Evolutionary conservation across 2,797 vertebrate genomes (phyloP), one percentile per base, ranked within the genome.

Genomic region (Octomys mimax): DNA sequence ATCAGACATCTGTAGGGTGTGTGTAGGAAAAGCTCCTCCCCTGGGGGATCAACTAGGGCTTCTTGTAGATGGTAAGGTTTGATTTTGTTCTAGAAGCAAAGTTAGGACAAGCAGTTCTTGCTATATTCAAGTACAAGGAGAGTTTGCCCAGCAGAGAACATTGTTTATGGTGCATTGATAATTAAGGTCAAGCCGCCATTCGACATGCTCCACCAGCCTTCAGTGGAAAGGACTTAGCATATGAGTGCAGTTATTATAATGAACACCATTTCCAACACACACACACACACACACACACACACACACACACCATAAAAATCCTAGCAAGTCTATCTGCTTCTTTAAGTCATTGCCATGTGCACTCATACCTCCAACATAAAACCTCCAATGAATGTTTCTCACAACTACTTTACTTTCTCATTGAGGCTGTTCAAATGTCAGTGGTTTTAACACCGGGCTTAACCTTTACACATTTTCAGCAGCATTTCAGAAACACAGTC

Each of bases 391-490:
- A 97, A 95, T 95, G 80, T 89, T 87, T 97, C 96, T 93, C 26
- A 36, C 95, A 88, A 97, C 97, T 95, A 93, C 91, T 96, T 97
- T 92, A 86, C 95, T 97, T 98, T 97, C 97, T 96, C 85, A 85
- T 96, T 73, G 97, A 71, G 92, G 92, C 96, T 98, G 94, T 98
- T 98, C 98, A 98, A 98, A 98, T 98, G 97, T 98, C 98, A 98
- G 78, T 95, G 97, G 94, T 98, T 98, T 98, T 98, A 98, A 87
- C 98, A 97, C 89, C 11, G 91, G 96, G 92, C 96, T 96, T 98
- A 98, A 98, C 97, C 98, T 98, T 98, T 97, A 97, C 0, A 16
- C 62, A 28, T 96, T 97, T 97, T 89, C 92, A 94, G 91, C 94
- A 87, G 77, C 89, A 81, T 83, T 98, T 88, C 81, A 93, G 91